Percentiles rank a stretch among this genome's conserved stretches.
Evolutionary conservation across 2,113 vertebrate species (phyloP).

Genomic region (Dromiciops gliroides): DNA sequence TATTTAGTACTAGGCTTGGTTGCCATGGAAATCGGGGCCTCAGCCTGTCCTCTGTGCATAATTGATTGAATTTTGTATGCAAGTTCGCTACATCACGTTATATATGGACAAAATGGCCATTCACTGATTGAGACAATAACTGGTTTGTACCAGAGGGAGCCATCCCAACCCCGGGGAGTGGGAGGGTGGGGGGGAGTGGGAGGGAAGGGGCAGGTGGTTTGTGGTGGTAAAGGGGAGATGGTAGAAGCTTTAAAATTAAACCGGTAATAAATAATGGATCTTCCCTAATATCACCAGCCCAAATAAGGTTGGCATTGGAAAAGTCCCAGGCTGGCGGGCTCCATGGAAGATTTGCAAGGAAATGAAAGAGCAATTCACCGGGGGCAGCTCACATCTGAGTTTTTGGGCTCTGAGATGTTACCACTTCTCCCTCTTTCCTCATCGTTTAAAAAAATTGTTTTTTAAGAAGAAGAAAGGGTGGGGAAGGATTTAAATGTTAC

Average conservation of each 20-base stretch:
- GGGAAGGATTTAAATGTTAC: not conserved
- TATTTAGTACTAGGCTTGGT: slow-evolving; percentile 87
- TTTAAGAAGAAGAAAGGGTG: not conserved
- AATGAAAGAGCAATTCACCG: not conserved
- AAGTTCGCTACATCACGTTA: slow-evolving; percentile 79
- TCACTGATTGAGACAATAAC: slow-evolving; percentile 75
- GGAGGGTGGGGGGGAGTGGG: not conserved
- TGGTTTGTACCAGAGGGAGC: slow-evolving; percentile 72
- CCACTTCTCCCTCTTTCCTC: not conserved
- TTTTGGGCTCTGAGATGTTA: not conserved
- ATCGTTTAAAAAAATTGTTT: not conserved
- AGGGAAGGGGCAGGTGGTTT: not conserved
- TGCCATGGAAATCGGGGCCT: slow-evolving; percentile 88
- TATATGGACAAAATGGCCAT: slow-evolving; percentile 80
- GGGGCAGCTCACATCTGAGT: not conserved
- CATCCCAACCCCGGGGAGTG: slow-evolving; percentile 21
- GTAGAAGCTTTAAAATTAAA: not conserved
- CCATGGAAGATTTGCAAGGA: slow-evolving; percentile 22
- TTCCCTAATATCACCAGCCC: not conserved
- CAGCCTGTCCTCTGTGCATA: slow-evolving; percentile 81
- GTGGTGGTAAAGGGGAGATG: not conserved
- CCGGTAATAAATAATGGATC: slow-evolving; percentile 22
- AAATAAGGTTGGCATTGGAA: slow-evolving; percentile 18
- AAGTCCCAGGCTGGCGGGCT: not conserved
- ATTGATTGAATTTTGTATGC: slow-evolving; percentile 85